These are phyloP conservation scores for Trachelus iudaicus DNA, from an alignment of 2,888 invertebrate species.

Conservation along the genomic window DNA sequence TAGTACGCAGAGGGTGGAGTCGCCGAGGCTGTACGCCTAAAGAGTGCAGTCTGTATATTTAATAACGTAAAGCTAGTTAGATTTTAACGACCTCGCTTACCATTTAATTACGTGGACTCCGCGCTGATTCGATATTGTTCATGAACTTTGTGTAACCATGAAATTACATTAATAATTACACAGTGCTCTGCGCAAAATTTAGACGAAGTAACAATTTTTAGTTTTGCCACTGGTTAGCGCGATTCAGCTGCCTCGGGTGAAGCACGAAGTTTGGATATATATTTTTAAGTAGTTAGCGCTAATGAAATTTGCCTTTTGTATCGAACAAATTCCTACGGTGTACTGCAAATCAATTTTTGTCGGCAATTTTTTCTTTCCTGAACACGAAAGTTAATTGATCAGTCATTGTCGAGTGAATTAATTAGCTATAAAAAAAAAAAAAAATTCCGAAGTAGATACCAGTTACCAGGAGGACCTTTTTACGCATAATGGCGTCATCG, in stretches of 20 bases:
- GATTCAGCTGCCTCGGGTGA: too few relatives aligned
- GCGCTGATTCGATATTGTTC: constrained; percentile 30
- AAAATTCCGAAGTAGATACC: too few relatives aligned
- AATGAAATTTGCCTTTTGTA: not conserved
- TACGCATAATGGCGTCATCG: too few relatives aligned
- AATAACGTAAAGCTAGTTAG: constrained; percentile 57
- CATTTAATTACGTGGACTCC: constrained; percentile 51
- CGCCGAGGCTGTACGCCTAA: not conserved
- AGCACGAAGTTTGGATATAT: too few relatives aligned
- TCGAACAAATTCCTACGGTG: not conserved
- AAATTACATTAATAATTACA: constrained; percentile 5
- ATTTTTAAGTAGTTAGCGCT: too few relatives aligned
- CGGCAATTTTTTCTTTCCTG: too few relatives aligned
- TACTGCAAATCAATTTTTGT: too few relatives aligned
- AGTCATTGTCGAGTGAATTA: too few relatives aligned
- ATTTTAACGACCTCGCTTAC: constrained; percentile 49
- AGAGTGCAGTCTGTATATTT: constrained; percentile 26
- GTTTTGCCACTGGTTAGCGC: not conserved
- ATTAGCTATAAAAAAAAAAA: too few relatives aligned
- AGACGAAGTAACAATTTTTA: constrained; percentile 11
- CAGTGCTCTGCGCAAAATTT: constrained; percentile 26
- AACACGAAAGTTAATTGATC: too few relatives aligned
- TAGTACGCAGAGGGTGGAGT: too few relatives aligned
- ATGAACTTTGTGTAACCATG: constrained; percentile 2
- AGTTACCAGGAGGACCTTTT: too few relatives aligned